Percentiles rank a stretch among this genome's conserved stretches.
phyloP scores from a whole-genome alignment of 2,797 vertebrate species.

The Protonibea diacanthus region DNA sequence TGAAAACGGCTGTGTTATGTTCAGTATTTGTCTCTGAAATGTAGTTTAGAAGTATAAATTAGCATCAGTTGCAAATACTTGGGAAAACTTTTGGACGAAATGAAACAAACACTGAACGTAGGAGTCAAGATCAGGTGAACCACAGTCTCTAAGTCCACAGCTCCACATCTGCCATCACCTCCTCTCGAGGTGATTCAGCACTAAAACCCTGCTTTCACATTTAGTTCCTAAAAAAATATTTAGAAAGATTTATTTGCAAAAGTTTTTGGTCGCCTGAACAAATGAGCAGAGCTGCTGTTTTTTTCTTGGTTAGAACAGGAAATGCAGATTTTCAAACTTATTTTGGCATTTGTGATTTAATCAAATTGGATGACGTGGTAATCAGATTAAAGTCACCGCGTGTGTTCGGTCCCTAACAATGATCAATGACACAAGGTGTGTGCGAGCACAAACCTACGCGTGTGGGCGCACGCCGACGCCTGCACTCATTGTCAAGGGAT shows the following conservation, averaged over 20 bases:
- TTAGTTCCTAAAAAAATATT: background rate
- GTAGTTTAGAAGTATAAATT: no score
- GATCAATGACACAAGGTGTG: slow-evolving; percentile 5
- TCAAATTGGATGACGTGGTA: background rate
- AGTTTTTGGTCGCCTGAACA: background rate
- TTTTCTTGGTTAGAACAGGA: no score
- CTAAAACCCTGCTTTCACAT: background rate
- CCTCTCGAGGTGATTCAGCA: no score
- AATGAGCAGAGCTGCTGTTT: no score
- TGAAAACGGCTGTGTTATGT: no score
- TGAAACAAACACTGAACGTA: background rate
- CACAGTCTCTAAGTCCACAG: no score
- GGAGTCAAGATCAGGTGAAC: background rate
- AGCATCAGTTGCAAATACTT: no score
- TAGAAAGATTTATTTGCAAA: background rate
- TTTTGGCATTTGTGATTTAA: background rate
- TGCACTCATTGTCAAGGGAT: slow-evolving; percentile 66
- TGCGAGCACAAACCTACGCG: background rate
- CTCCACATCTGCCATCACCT: no score
- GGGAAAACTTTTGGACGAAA: background rate
- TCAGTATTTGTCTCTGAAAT: no score
- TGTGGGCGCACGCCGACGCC: slow-evolving; percentile 23
- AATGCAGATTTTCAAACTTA: background rate
- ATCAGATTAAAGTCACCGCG: background rate
- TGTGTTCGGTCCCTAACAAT: background rate